Evolutionary conservation across 37 sponge, comb jelly and placozoan genomes (phyloP).

Genomic region (Agelas oroides): DNA sequence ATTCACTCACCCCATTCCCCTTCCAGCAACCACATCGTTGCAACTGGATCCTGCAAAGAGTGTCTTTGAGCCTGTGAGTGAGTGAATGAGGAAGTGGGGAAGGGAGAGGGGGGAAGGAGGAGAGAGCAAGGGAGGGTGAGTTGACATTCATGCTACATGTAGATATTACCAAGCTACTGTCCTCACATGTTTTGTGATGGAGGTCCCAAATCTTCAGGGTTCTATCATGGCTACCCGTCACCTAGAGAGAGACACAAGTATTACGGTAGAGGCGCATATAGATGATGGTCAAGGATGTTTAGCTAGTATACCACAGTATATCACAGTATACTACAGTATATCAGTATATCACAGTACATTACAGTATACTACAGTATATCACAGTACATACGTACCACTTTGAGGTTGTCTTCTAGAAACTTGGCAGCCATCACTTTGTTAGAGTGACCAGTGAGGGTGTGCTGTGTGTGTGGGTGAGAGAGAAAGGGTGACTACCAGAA

Average conservation of each 20-base stretch:
- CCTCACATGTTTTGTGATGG: slow-evolving; percentile 74
- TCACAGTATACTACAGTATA: slow-evolving; percentile 1
- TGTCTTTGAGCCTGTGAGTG: slow-evolving; percentile 75
- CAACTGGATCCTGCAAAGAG: slow-evolving; percentile 97
- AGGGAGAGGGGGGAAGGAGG: not conserved
- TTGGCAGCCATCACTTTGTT: slow-evolving; percentile 88
- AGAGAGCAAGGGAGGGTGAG: not conserved
- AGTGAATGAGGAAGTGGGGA: not conserved
- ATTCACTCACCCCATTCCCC: slow-evolving; percentile 57
- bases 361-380: not conserved
- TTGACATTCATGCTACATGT: no score
- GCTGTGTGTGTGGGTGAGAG: slow-evolving; percentile 36
- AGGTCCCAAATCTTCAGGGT: slow-evolving; percentile 98
- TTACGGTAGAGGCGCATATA: not conserved
- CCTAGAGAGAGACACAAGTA: slow-evolving; percentile 38
- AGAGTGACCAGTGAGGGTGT: slow-evolving; percentile 85
- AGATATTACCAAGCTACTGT: no score
- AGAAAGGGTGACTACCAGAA: not conserved
- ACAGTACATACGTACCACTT: slow-evolving; percentile 62
- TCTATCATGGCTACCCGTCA: slow-evolving; percentile 94
- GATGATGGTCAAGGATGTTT: no score
- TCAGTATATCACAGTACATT: no score
- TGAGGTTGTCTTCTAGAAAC: slow-evolving; percentile 81
- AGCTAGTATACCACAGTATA: not conserved
- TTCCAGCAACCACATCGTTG: slow-evolving; percentile 85